Conservation (phyloP, 2,797 vertebrate genomes). For the Oreochromis mossambicus region DNA sequence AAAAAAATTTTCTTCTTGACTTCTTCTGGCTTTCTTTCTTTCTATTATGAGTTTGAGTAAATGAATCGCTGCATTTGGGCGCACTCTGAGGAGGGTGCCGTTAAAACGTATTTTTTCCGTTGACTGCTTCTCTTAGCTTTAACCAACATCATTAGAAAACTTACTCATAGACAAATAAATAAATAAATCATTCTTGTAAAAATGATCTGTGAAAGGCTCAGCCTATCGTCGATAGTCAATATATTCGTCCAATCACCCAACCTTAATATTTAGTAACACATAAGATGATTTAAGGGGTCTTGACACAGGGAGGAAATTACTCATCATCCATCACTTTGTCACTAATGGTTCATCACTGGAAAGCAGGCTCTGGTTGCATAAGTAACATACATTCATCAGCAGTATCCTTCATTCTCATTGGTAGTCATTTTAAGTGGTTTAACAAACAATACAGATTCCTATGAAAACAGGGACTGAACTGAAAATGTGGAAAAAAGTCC, state of each 20-base stretch:
- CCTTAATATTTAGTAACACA: not conserved
- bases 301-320: not conserved
- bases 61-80: not conserved
- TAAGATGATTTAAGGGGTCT: not conserved
- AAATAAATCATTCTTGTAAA: not conserved
- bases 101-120: not conserved
- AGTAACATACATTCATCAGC: not conserved
- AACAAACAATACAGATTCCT: not conserved
- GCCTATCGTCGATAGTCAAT: not conserved
- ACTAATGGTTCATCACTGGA: not conserved
- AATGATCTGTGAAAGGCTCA: not conserved
- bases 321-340: not conserved
- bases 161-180: not conserved
- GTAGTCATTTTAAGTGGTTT: not conserved
- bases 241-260: not conserved
- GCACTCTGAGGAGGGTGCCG: not conserved
- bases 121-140: not conserved
- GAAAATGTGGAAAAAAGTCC: not conserved
- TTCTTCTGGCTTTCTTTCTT: not conserved
- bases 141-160: not conserved
- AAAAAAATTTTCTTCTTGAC: not conserved
- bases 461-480: not conserved
- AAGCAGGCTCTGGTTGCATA: not conserved
- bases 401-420: not conserved
- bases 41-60: not conserved